Conservation (phyloP, 2,797 vertebrate genomes). For the Eospalax fontanierii region DNA sequence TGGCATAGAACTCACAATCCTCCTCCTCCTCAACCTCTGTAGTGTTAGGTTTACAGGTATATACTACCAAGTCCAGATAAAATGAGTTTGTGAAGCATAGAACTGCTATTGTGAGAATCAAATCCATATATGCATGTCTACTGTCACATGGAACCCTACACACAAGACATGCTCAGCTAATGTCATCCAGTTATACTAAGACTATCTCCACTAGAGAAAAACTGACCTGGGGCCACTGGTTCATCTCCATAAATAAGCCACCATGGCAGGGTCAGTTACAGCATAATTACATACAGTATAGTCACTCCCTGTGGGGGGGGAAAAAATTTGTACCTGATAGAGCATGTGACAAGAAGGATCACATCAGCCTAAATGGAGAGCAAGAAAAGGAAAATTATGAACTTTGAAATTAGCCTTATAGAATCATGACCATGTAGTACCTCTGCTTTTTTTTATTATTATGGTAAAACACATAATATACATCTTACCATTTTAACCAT, state of each 20-base stretch:
- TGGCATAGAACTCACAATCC: not conserved
- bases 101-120: not conserved
- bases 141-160: not conserved
- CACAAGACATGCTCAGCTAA: not conserved
- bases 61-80: not conserved
- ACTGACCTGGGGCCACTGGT: not conserved
- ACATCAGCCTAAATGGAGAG: conserved; percentile 94
- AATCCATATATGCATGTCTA: not conserved
- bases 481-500: conserved; percentile 21
- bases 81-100: not conserved
- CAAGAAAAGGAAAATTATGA: conserved; percentile 50
- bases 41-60: not conserved
- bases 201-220: too few relatives aligned
- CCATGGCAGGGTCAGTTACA: not conserved
- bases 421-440: not conserved
- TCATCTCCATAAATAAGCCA: not conserved
- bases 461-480: conserved; percentile 20
- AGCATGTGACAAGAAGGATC: conserved; percentile 97
- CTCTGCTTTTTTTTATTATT: not conserved
- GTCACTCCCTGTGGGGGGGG: conserved; percentile 11
- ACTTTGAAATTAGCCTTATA: conserved; percentile 47
- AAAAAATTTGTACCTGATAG: conserved; percentile 93
- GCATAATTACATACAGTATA: not conserved
- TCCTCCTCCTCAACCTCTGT: not conserved
- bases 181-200: not conserved